Base-by-base conservation (phyloP, 1,140 invertebrate genomes). In the Telenomus remus region DNA sequence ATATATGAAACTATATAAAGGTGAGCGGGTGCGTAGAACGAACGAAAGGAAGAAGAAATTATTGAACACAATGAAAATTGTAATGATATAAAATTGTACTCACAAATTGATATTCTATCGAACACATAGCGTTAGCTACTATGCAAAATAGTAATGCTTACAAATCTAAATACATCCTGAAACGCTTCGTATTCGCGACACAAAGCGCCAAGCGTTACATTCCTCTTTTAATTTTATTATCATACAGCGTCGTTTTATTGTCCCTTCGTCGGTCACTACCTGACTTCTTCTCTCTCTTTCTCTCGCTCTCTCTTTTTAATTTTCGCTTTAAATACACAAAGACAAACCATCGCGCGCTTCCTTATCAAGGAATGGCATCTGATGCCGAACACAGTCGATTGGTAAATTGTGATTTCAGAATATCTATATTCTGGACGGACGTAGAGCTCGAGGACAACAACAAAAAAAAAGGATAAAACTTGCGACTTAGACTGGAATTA, bases 231-330 rank as follows among this genome's bases (percentile, higher is more conserved):
- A 33, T 55, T n/a, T 49, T 34, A 60, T 65, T 73, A 73, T 60
- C 46, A 73, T 73, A 73, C 61, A 73, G 55, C 46, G 61, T 66
- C 55, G 44, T 54, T 60, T 51, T 59, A 54, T 73, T 65, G 53
- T 64, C 46, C 39, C 50, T 55, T 50, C 46, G 34, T 63, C 33
- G 44, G n/a, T 57, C 8, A 37, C 37, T 43, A 33, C 57, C 56
- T 53, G 48, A 56, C 42, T 54, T 8, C 12, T 53, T 27, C 19
- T 27, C 19, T 27, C 19, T 27, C 19, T 27, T 27, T 27, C 19
- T n/a, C n/a, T n/a, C n/a, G n/a, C 19, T 27, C 6, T 27, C 19
- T 27, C 19, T 27, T 6, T 27, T 27, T 6, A 27, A 27, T 27
- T 27, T 27, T 6, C 6, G 1, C 19, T 27, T 66, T 47, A 46